Evolutionary conservation across 2,888 invertebrate species (phyloP).

Genomic region (Anorthoa munda): DNA sequence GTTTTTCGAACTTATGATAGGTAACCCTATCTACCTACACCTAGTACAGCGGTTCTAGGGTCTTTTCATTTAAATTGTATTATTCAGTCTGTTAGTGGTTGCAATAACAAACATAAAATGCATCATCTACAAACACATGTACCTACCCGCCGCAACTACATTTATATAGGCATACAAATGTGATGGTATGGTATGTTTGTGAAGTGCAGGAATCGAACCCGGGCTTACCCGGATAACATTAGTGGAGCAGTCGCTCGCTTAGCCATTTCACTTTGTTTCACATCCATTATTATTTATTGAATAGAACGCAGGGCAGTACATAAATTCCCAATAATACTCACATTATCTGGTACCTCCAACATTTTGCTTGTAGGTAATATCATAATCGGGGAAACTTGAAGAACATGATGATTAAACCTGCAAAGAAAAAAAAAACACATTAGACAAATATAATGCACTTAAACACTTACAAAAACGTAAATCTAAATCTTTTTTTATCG

Average conservation of each 20-base stretch:
- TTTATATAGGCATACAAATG: not conserved
- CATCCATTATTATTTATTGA: not conserved
- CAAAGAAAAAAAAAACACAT: conserved; percentile 57
- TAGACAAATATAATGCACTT: not conserved
- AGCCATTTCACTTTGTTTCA: not conserved
- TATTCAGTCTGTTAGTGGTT: too few relatives aligned
- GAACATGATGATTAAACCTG: conserved; percentile 73
- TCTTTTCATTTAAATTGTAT: too few relatives aligned
- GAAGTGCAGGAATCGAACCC: too few relatives aligned
- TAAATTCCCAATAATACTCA: conserved; percentile 70
- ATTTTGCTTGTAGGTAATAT: conserved; percentile 73
- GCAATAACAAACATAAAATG: too few relatives aligned
- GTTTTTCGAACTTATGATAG: too few relatives aligned
- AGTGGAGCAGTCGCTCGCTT: not conserved
- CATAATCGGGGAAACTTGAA: conserved; percentile 68
- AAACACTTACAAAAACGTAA: too few relatives aligned
- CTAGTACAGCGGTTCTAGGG: too few relatives aligned
- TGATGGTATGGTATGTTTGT: too few relatives aligned
- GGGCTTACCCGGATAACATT: too few relatives aligned
- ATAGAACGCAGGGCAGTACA: not conserved
- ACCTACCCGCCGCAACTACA: too few relatives aligned
- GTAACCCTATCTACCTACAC: too few relatives aligned
- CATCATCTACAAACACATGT: too few relatives aligned
- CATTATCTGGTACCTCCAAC: conserved; percentile 85
- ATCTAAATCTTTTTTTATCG: not conserved